A percentile compares a stretch with the other conserved stretches of the same genome.
phyloP scores from a whole-genome alignment of 2,888 invertebrate genomes.

The Itoplectis maculator region DNA sequence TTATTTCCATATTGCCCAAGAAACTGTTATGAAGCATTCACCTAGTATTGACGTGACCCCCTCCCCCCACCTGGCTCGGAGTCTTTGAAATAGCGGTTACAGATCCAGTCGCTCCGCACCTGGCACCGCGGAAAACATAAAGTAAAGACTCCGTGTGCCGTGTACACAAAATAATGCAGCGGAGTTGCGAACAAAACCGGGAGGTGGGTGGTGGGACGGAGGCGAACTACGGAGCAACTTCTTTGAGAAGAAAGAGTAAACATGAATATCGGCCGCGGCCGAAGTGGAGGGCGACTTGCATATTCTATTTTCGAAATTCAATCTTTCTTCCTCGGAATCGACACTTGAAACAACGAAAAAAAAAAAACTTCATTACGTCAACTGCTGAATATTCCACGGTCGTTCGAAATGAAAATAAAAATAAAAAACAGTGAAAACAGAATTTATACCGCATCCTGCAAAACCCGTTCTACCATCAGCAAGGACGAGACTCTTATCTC shows the following conservation, averaged over 20 bases:
- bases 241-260: background rate
- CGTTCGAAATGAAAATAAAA: no score
- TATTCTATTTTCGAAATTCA: background rate
- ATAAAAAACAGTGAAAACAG: no score
- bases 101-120: background rate
- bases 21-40: background rate
- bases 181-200: background rate
- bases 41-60: background rate
- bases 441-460: no score
- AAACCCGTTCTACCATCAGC: no score
- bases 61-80: no score
- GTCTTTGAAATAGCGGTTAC: background rate
- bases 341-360: background rate
- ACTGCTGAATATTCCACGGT: no score
- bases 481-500: no score
- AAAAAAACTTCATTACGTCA: no score
- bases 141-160: background rate
- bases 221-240: background rate
- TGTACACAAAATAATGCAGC: slow-evolving; percentile 2
- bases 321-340: background rate
- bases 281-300: background rate
- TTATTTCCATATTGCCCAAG: background rate
- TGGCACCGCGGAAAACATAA: background rate
- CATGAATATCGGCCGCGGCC: background rate
- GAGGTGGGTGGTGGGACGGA: no score